Base-by-base conservation (phyloP, 2,113 vertebrate species). In the Pardalotus punctatus region DNA sequence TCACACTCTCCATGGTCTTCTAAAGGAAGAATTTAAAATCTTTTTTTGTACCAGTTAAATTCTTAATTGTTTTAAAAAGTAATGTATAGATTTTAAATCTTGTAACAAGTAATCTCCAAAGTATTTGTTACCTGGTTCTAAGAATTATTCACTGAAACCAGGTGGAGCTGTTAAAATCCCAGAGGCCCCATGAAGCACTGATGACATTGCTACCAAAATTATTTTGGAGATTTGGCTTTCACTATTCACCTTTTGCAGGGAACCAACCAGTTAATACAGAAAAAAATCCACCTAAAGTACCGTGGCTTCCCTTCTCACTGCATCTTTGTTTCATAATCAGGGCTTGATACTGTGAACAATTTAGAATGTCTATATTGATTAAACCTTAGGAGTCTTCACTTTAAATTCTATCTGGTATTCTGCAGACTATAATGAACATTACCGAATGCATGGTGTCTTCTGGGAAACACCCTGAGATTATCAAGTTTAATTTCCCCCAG, bases 401-500 rank as follows among this genome's bases (percentile, higher is more conserved):
- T 93, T 36, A 89, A 96, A 96, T 94, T 92, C 91, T 87, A 14
- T 42, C 93, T 88, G 79, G 64, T 96, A 12, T 94, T 96, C 93
- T 65, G 74, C 84, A 90, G 89, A 61, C 96, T 93, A 78, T 97
- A 97, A 97, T 97, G 96, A 97, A 95, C 91, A 84, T 89, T 83
- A 71, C 64, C 0, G 12, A 93, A 94, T 96, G 90, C 93, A 54
- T 9, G 64, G 69, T 1, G 40, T 88, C 96, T 94, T 93, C 91
- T 86, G 87, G 95, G 96, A 96, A 88, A 88, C 93, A 93, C 95
- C 95, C 93, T 65, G 91, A 96, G 96, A 97, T 97, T 93, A 97
- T 97, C 96, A 95, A 96, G 31, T 93, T 92, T 97, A 95, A 97
- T 97, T 97, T 97, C 96, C 96, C 96, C 51, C 2, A 92, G 96